Percentiles rank a stretch among this genome's conserved stretches.
Evolutionary conservation across 2,113 vertebrate genomes (phyloP).

Genomic region (Lonchura striata): DNA sequence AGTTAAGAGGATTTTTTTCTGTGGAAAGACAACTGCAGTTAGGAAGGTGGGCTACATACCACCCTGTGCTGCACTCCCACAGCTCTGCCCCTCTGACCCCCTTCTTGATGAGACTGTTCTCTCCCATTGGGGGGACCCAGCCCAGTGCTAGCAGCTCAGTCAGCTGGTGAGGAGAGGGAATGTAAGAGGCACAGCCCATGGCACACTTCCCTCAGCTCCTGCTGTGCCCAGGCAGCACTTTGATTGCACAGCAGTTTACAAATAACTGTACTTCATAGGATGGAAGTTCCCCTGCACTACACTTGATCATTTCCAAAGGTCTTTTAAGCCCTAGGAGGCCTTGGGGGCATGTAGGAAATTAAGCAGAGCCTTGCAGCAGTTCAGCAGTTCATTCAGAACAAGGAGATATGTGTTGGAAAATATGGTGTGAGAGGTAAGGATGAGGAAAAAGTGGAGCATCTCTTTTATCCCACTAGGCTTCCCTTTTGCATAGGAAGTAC

Average conservation of each 20-base stretch:
- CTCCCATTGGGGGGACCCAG: background rate
- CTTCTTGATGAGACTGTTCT: background rate
- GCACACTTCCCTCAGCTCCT: background rate
- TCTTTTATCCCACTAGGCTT: background rate
- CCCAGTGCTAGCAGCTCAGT: background rate
- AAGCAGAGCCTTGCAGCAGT: background rate
- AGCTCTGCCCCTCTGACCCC: background rate
- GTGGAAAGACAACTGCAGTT: background rate
- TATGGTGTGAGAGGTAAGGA: background rate
- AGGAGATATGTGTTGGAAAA: background rate
- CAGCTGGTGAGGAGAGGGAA: background rate
- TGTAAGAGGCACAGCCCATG: background rate
- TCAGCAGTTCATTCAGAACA: background rate
- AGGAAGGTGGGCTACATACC: background rate
- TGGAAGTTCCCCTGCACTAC: background rate
- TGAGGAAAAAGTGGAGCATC: background rate
- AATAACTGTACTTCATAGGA: background rate
- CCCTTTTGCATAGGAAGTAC: background rate
- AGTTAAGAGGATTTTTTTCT: background rate
- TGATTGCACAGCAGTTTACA: background rate
- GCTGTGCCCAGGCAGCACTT: background rate
- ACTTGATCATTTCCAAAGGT: background rate
- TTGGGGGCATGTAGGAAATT: background rate
- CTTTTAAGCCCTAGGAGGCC: background rate
- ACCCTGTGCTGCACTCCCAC: rapidly evolving